A percentile compares a stretch with the other conserved stretches of the same genome.
Evolutionary conservation across 2,888 invertebrate genomes (phyloP).

Genomic region (Andrena haemorrhoa): DNA sequence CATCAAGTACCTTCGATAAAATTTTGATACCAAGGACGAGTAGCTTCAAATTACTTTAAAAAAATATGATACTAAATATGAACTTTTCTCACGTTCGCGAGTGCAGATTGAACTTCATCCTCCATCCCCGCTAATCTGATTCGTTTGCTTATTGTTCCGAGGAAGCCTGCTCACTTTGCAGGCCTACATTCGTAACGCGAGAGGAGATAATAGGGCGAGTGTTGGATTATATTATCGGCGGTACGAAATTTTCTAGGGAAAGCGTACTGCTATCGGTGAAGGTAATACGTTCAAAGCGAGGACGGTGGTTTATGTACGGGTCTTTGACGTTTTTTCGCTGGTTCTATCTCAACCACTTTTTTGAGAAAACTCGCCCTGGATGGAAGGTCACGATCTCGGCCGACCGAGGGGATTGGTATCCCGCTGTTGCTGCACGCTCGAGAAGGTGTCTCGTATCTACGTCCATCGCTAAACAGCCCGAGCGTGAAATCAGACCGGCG

Average conservation of each 20-base stretch:
- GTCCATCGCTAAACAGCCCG: slow-evolving; percentile 82
- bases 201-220: not conserved
- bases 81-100: no score
- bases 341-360: slow-evolving; percentile 63
- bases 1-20: no score
- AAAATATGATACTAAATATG: no score
- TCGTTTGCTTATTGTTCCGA: no score
- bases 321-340: slow-evolving; percentile 51
- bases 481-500: slow-evolving; percentile 83
- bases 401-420: slow-evolving; percentile 73
- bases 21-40: no score
- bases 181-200: not conserved
- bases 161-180: not conserved
- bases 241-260: slow-evolving; percentile 1
- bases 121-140: no score
- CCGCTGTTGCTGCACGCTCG: slow-evolving; percentile 73
- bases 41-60: no score
- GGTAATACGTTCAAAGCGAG: slow-evolving; percentile 26
- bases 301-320: slow-evolving; percentile 25
- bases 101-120: no score
- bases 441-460: slow-evolving; percentile 81
- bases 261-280: not conserved
- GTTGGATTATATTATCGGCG: not conserved
- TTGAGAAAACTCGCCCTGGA: slow-evolving; percentile 70
- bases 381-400: slow-evolving; percentile 73